Percentiles rank a stretch among this genome's conserved stretches.
Conservation (phyloP, 2,113 vertebrate genomes). For the Platycercus adscitus region DNA sequence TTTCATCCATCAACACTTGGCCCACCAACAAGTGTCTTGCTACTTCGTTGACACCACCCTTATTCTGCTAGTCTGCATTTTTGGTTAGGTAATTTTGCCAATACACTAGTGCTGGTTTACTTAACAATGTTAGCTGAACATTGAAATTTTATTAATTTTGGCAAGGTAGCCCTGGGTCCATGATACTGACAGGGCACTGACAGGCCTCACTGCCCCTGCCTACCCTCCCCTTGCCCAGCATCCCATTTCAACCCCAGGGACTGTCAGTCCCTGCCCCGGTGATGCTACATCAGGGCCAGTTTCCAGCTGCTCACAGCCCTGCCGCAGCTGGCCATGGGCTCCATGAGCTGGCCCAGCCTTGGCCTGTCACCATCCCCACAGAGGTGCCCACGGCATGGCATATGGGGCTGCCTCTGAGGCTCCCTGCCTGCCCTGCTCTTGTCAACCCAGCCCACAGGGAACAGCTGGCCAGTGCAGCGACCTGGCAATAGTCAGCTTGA, state of each 20-base stretch:
- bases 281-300: accelerated
- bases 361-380: accelerated
- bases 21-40: background rate
- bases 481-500: background rate
- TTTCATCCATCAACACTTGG: background rate
- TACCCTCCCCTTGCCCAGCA: accelerated
- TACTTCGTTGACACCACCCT: background rate
- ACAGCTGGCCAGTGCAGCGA: background rate
- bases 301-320: background rate
- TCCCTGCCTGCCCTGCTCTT: background rate
- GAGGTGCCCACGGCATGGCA: accelerated
- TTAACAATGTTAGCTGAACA: background rate
- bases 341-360: accelerated
- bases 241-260: accelerated
- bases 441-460: background rate
- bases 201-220: background rate
- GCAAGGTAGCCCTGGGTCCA: background rate
- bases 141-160: background rate
- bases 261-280: accelerated
- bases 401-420: accelerated
- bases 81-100: background rate
- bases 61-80: background rate
- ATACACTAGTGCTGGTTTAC: background rate
- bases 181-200: background rate
- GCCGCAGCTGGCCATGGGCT: too few species aligned